A percentile compares a stretch with the other conserved stretches of the same genome.
Conservation (phyloP, 2,113 vertebrate genomes). For the Tinamus guttatus region DNA sequence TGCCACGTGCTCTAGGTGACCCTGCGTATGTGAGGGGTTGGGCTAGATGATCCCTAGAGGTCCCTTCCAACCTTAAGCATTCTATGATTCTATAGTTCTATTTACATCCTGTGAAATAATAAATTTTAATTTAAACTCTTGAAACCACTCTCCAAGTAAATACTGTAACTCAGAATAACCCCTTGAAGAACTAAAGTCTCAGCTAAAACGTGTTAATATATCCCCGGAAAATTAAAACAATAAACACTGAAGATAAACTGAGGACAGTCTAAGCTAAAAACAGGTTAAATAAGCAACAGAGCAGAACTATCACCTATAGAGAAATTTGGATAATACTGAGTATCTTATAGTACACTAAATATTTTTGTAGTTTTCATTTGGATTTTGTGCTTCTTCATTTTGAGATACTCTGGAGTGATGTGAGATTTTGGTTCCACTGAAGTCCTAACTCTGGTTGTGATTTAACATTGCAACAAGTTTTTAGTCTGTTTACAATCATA, state of each 20-base stretch:
- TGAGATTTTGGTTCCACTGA: neutral
- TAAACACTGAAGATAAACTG: neutral
- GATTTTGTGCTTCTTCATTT: neutral
- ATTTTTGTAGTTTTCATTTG: neutral
- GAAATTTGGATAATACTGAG: neutral
- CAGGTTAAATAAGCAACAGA: neutral
- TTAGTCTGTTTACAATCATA: constrained; percentile 31
- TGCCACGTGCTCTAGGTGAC: too few species aligned
- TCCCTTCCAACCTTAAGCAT: too few species aligned
- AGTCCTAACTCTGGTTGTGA: neutral
- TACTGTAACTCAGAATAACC: neutral
- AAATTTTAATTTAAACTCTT: neutral
- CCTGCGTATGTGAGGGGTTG: too few species aligned
- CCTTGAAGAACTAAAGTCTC: neutral
- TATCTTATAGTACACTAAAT: neutral
- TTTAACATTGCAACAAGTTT: constrained; percentile 11
- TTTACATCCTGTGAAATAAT: neutral
- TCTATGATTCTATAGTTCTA: too few species aligned
- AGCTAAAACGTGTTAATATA: neutral
- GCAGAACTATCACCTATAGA: neutral
- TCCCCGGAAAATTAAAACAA: neutral
- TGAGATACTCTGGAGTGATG: neutral
- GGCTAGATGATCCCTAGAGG: too few species aligned
- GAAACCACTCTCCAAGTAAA: neutral
- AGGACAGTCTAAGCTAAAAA: neutral